phyloP scores from a whole-genome alignment of 2,888 invertebrate species.

The Dexiosoma caninum region DNA sequence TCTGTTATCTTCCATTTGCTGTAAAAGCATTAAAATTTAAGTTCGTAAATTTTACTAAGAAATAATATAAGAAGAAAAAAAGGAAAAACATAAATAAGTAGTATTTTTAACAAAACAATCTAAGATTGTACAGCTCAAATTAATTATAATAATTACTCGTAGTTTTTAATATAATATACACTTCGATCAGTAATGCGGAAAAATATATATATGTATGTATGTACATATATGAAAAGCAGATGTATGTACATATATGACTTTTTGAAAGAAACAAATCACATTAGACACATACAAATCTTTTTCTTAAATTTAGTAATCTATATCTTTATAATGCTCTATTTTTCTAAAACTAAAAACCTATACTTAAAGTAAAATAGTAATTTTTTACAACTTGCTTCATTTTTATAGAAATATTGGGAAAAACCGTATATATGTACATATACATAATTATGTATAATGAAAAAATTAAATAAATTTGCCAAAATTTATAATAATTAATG shows the following conservation, averaged over 20 bases:
- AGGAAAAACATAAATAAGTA: not conserved
- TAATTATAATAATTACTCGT: slow-evolving; percentile 26
- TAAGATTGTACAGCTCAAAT: slow-evolving; percentile 53
- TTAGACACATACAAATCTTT: slow-evolving; percentile 46
- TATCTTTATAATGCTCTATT: slow-evolving; percentile 59
- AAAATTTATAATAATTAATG: slow-evolving; percentile 29
- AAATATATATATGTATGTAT: slow-evolving; percentile 20
- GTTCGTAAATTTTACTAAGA: not conserved
- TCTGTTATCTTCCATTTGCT: slow-evolving; percentile 10
- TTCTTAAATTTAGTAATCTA: slow-evolving; percentile 57
- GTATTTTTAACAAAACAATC: slow-evolving; percentile 15
- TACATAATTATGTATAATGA: not conserved
- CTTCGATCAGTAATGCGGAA: not conserved
- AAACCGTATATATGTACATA: slow-evolving; percentile 12
- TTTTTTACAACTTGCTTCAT: slow-evolving; percentile 55
- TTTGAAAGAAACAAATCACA: slow-evolving; percentile 17
- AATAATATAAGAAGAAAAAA: not conserved
- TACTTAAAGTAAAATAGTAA: slow-evolving; percentile 25
- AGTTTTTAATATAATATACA: slow-evolving; percentile 8
- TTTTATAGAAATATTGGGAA: slow-evolving; percentile 59
- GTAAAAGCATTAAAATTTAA: not conserved
- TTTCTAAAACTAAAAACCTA: slow-evolving; percentile 47
- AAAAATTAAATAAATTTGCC: slow-evolving; percentile 49
- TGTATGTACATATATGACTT: slow-evolving; percentile 24
- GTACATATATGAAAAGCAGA: slow-evolving; percentile 28